Conservation (phyloP, 1,140 invertebrate species). For the Conus ventricosus region DNA sequence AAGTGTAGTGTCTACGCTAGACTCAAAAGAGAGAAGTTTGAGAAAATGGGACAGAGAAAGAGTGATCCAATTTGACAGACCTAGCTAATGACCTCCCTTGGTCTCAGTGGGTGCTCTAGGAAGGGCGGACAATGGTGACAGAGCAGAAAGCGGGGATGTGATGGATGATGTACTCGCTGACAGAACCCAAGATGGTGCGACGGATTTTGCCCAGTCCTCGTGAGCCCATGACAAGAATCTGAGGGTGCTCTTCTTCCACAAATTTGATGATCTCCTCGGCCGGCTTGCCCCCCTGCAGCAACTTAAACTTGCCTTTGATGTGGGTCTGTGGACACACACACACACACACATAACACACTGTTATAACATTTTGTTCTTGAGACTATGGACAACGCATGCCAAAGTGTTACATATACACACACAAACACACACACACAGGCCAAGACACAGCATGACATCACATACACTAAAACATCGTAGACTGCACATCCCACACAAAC, state of each 20-base stretch:
- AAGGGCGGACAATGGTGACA: neutral
- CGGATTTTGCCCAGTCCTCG: conserved; percentile 53
- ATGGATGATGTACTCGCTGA: conserved; percentile 58
- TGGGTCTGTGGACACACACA: conserved; percentile 24
- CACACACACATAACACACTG: neutral
- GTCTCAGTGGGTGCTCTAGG: neutral
- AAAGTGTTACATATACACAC: neutral
- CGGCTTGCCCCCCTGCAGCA: conserved; percentile 43
- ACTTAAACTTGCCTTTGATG: conserved; percentile 40
- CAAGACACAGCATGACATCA: neutral
- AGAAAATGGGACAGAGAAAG: too few relatives aligned
- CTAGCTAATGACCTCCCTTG: too few relatives aligned
- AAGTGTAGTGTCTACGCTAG: too few relatives aligned
- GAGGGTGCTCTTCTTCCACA: conserved; percentile 43
- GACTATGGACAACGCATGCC: neutral
- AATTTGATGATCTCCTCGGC: conserved; percentile 45
- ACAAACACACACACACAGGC: neutral
- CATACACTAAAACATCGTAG: neutral
- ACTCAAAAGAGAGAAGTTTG: too few relatives aligned
- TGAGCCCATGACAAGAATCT: conserved; percentile 52
- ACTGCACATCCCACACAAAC: too few relatives aligned
- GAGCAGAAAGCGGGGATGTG: conserved; percentile 36
- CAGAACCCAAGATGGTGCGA: conserved; percentile 55
- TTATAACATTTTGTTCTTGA: neutral
- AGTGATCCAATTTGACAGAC: too few relatives aligned